phyloP scores from a whole-genome alignment of 2,888 invertebrate genomes.

The Drosophila neonasuta region DNA sequence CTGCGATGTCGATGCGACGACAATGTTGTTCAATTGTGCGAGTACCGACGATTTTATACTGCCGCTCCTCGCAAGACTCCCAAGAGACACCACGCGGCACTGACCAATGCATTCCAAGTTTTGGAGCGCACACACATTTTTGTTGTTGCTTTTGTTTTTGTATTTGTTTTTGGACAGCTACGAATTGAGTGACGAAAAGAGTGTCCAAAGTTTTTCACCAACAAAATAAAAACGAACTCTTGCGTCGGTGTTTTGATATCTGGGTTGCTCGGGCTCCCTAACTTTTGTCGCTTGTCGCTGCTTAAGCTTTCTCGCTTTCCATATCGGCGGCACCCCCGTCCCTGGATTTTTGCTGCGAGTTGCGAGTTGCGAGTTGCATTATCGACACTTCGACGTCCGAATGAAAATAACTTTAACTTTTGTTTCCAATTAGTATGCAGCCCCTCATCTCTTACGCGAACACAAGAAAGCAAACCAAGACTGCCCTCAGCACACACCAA shows the following conservation, averaged over 20 bases:
- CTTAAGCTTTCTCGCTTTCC: constrained; percentile 76
- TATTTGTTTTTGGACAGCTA: constrained; percentile 64
- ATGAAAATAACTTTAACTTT: constrained; percentile 74
- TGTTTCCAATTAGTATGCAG: constrained; percentile 67
- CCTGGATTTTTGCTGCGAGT: constrained; percentile 19
- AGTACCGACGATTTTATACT: constrained; percentile 82
- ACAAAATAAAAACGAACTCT: constrained; percentile 20
- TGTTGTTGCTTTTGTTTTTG: background rate
- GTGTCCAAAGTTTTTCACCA: constrained; percentile 71
- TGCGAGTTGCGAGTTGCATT: constrained; percentile 55
- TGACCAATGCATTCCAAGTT: constrained; percentile 45
- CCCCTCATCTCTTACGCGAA: constrained; percentile 69
- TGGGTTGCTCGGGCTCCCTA: constrained; percentile 61
- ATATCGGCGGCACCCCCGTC: constrained; percentile 49
- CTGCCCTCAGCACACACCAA: constrained; percentile 9
- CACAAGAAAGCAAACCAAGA: constrained; percentile 64
- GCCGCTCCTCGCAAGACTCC: constrained; percentile 80
- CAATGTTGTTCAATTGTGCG: constrained; percentile 82
- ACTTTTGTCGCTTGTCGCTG: constrained; percentile 3
- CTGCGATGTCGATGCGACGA: constrained; percentile 80
- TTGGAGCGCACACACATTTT: constrained; percentile 61
- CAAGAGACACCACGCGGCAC: constrained; percentile 16
- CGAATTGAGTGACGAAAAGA: constrained; percentile 67
- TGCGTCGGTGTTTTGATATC: constrained; percentile 57
- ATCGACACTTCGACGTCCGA: constrained; percentile 38